Evolutionary conservation across 2,113 vertebrate genomes (phyloP).

Genomic region (Peucedramus taeniatus): DNA sequence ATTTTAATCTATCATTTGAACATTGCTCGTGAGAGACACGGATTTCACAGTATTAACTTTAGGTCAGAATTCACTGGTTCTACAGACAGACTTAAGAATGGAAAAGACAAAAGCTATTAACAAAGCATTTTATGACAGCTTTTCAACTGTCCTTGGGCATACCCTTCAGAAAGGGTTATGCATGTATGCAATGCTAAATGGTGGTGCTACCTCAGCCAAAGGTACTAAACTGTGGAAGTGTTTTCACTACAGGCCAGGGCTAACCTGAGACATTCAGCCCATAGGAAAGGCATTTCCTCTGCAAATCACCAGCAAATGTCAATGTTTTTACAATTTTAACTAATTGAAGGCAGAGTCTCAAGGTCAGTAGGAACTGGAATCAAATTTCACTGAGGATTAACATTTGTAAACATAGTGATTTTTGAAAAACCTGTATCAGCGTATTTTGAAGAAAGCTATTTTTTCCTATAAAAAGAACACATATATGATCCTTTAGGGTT

Average conservation of each 20-base stretch:
- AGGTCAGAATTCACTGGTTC: background rate
- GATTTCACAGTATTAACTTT: background rate
- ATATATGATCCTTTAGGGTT: background rate
- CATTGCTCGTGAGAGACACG: background rate
- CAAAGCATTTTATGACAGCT: background rate
- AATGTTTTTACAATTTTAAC: background rate
- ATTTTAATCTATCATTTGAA: background rate
- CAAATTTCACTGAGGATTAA: rapidly evolving
- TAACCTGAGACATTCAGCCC: background rate
- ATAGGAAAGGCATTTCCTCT: background rate
- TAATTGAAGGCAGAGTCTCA: background rate
- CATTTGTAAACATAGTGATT: background rate
- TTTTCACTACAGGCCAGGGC: background rate
- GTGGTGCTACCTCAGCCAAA: background rate
- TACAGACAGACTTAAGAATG: background rate
- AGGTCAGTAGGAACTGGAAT: background rate
- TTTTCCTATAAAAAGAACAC: background rate
- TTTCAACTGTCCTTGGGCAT: background rate
- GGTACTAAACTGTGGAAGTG: background rate
- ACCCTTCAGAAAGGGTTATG: background rate
- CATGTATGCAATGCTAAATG: background rate
- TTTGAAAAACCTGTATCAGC: background rate
- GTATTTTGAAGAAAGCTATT: background rate
- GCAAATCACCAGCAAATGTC: background rate
- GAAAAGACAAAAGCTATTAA: background rate